Conservation (phyloP, 2,797 vertebrate genomes). For the Typhlichthys subterraneus region DNA sequence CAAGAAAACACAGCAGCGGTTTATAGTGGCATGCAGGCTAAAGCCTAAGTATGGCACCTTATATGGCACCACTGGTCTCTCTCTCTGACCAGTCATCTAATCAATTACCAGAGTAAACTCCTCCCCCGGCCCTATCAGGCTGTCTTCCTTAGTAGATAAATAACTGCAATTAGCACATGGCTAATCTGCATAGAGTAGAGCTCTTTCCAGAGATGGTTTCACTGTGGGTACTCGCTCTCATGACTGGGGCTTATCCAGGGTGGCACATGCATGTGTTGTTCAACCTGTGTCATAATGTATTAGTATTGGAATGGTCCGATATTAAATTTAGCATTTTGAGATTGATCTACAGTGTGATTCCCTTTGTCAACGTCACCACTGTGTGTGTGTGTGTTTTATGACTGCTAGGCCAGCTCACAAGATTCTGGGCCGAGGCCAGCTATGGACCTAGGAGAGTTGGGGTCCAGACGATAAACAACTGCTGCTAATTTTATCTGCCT, state of each 20-base stretch:
- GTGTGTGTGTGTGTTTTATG: slow-evolving; percentile 50
- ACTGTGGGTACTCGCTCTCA: slow-evolving; percentile 80
- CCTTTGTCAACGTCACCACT: neutral
- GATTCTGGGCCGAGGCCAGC: slow-evolving; percentile 65
- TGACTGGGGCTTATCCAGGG: slow-evolving; percentile 59
- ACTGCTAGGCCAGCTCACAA: slow-evolving; percentile 80
- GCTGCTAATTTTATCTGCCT: slow-evolving; percentile 78
- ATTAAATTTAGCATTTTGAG: neutral
- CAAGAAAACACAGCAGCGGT: slow-evolving; percentile 1
- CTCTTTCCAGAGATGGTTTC: slow-evolving; percentile 84
- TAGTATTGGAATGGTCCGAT: slow-evolving; percentile 37
- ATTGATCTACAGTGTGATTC: too few species aligned
- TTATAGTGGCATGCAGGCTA: neutral
- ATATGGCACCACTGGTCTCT: neutral
- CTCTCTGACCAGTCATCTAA: slow-evolving; percentile 58
- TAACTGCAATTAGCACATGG: slow-evolving; percentile 91
- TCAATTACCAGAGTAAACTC: slow-evolving; percentile 72
- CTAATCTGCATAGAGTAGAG: slow-evolving; percentile 93
- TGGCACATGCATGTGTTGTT: slow-evolving; percentile 30
- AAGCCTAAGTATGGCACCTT: neutral
- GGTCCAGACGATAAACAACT: slow-evolving; percentile 84
- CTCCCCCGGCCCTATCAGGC: slow-evolving; percentile 70
- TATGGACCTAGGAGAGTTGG: slow-evolving; percentile 75
- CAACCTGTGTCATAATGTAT: slow-evolving; percentile 23
- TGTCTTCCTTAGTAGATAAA: slow-evolving; percentile 74